phyloP scores from a whole-genome alignment of 1,140 invertebrate species.

The Brachionus angularis region DNA sequence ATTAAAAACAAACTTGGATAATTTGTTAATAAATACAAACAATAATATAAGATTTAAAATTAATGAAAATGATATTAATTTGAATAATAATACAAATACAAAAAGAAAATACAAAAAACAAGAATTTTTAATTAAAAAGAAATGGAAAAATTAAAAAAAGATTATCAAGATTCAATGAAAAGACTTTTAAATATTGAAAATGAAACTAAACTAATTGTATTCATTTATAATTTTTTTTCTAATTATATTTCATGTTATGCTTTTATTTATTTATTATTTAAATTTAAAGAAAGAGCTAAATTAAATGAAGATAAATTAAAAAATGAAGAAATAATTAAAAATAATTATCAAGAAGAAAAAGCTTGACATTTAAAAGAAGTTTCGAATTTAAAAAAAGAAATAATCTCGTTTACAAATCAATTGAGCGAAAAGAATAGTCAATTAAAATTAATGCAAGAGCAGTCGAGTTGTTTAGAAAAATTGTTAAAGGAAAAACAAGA shows the following conservation, averaged over 20 bases:
- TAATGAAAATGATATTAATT: too few species aligned
- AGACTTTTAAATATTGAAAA: not conserved
- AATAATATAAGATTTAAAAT: too few species aligned
- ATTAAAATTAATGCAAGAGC: constrained; percentile 23
- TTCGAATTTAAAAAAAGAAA: constrained; percentile 15
- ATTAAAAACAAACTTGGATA: too few species aligned
- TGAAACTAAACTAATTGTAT: constrained; percentile 21
- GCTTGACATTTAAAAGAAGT: not conserved
- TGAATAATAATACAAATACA: too few species aligned
- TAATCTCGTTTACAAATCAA: constrained; percentile 9
- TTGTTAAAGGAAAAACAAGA: constrained; percentile 28
- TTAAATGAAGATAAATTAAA: not conserved
- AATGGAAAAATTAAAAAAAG: constrained; percentile 33
- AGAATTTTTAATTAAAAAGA: not conserved
- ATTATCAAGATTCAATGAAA: constrained; percentile 6
- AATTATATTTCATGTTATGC: not conserved
- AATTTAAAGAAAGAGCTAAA: not conserved
- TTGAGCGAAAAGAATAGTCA: constrained; percentile 9
- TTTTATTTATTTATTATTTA: not conserved
- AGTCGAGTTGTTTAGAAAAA: constrained; percentile 29
- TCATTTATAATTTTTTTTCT: not conserved
- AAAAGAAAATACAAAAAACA: constrained; percentile 39
- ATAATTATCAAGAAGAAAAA: constrained; percentile 15
- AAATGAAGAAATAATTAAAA: constrained; percentile 7
- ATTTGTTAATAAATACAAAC: too few species aligned